phyloP scores from a whole-genome alignment of 2,797 vertebrate species.

The Dendrocincla tyrannina region DNA sequence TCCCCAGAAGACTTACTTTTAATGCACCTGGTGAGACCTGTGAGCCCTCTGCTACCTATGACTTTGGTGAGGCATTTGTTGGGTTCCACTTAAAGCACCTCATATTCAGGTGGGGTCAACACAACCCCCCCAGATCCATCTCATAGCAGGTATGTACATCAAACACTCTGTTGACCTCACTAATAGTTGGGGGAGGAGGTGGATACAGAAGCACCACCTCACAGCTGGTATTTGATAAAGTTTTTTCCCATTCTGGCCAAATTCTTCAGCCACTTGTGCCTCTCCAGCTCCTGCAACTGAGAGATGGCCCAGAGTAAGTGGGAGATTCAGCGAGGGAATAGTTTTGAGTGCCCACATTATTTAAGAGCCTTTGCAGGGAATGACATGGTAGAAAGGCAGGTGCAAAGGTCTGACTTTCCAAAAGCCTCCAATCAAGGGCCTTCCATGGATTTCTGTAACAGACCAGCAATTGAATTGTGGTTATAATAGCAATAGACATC shows the following conservation, averaged over 20 bases:
- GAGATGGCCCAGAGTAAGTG: not conserved
- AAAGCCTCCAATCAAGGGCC: not conserved
- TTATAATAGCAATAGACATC: not conserved
- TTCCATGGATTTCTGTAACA: not conserved
- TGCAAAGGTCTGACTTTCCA: not conserved
- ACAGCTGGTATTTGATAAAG: not conserved
- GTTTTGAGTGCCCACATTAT: not conserved
- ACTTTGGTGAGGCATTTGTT: not conserved
- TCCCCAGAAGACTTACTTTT: not conserved
- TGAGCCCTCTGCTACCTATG: not conserved
- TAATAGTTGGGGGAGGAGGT: not conserved
- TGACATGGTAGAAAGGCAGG: not conserved
- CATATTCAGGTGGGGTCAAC: not conserved
- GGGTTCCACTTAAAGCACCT: not conserved
- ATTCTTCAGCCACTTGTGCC: not conserved
- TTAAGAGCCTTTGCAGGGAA: not conserved
- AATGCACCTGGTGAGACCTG: not conserved
- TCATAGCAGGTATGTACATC: fast-evolving
- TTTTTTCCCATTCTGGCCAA: not conserved
- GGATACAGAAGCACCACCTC: not conserved
- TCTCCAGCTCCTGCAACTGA: not conserved
- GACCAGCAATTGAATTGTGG: not conserved
- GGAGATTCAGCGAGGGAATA: not conserved
- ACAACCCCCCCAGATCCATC: not conserved
- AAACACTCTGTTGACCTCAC: not conserved